phyloP scores from a whole-genome alignment of 2,888 invertebrate genomes.

The Hecatera dysodea region DNA sequence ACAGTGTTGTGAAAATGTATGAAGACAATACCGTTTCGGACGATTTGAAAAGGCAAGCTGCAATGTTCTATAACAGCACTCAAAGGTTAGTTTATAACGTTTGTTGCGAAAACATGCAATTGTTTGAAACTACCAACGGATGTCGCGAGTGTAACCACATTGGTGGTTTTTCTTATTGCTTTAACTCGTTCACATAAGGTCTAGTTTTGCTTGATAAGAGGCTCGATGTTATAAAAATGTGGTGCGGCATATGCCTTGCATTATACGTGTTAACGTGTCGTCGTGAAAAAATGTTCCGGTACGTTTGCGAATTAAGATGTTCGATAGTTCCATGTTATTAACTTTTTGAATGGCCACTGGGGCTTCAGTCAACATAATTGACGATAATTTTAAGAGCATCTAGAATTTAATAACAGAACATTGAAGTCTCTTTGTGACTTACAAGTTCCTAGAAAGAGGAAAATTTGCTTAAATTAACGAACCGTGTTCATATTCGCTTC shows the following conservation, averaged over 20 bases:
- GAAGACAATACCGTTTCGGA: constrained; percentile 85
- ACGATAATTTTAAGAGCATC: constrained; percentile 18
- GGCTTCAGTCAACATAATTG: constrained; percentile 21
- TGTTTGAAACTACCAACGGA: constrained; percentile 70
- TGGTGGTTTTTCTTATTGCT: constrained; percentile 19
- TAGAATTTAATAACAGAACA: background rate
- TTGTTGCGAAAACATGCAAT: constrained; percentile 62
- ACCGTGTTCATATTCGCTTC: background rate
- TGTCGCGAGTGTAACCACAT: constrained; percentile 52
- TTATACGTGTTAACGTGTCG: constrained; percentile 58
- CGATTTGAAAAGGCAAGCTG: constrained; percentile 87
- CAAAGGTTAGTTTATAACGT: constrained; percentile 81
- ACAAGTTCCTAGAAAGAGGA: background rate
- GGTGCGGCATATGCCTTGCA: constrained; percentile 36
- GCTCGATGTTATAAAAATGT: constrained; percentile 26
- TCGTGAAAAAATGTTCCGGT: constrained; percentile 63
- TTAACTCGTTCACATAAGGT: constrained; percentile 44
- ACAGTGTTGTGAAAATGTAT: constrained; percentile 78
- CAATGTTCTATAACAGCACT: constrained; percentile 88
- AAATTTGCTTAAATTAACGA: background rate
- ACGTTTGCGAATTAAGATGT: constrained; percentile 44
- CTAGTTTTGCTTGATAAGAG: constrained; percentile 35
- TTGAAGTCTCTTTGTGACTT: background rate
- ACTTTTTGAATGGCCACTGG: constrained; percentile 27
- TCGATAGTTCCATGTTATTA: constrained; percentile 53